phyloP scores from a whole-genome alignment of 2,888 invertebrate species.

The Frankliniella intonsa region DNA sequence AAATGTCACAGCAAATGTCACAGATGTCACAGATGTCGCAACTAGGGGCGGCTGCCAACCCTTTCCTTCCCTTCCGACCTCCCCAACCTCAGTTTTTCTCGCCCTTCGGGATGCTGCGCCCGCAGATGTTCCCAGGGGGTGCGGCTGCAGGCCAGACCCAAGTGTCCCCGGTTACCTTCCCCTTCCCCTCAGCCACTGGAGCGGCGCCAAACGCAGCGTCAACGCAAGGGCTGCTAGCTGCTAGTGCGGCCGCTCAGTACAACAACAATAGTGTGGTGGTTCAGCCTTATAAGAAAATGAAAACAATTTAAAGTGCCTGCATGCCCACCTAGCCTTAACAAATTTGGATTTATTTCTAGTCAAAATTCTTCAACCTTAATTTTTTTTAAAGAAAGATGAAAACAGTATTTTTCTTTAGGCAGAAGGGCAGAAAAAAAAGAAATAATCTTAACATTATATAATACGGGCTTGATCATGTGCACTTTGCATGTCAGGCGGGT shows the following conservation, averaged over 20 bases:
- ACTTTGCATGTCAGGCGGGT: neutral
- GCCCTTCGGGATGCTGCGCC: conserved; percentile 12
- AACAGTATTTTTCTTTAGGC: conserved; percentile 22
- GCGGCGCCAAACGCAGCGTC: conserved; percentile 43
- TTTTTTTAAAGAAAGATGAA: neutral
- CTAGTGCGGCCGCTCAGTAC: conserved; percentile 43
- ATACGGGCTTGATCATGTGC: neutral
- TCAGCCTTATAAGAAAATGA: conserved; percentile 88
- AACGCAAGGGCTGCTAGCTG: conserved; percentile 46
- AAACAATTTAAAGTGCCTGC: conserved; percentile 63
- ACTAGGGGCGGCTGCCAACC: conserved; percentile 43
- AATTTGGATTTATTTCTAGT: conserved; percentile 35
- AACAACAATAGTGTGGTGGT: conserved; percentile 56
- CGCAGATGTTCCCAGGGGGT: conserved; percentile 45
- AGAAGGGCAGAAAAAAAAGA: conserved; percentile 1
- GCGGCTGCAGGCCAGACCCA: conserved; percentile 42
- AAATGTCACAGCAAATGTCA: conserved; percentile 27
- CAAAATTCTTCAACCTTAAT: conserved; percentile 3
- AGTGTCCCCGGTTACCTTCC: conserved; percentile 43
- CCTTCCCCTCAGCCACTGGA: conserved; percentile 46
- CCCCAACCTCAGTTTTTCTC: neutral
- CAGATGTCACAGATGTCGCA: conserved; percentile 53
- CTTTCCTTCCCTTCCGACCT: neutral
- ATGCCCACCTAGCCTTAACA: conserved; percentile 30
- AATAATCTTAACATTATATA: neutral